phyloP scores from a whole-genome alignment of 2,113 vertebrate genomes.

The Rhagologus leucostigma region DNA sequence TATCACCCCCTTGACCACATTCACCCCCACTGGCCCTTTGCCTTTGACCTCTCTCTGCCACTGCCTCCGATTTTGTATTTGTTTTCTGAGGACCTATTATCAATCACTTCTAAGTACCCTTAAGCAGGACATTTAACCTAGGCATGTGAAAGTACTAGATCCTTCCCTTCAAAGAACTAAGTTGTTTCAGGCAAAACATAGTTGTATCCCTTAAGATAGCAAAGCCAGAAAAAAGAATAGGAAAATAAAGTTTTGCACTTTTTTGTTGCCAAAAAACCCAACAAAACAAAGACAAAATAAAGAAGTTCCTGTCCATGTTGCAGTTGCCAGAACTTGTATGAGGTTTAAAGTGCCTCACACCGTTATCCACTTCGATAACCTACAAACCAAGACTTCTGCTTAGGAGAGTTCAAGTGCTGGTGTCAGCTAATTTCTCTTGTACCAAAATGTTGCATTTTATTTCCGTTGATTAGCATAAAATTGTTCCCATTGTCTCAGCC shows the following conservation, averaged over 20 bases:
- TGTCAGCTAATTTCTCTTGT: conserved; percentile 63
- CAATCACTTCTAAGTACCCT: conserved; percentile 47
- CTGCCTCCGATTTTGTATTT: conserved; percentile 44
- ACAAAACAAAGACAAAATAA: not conserved
- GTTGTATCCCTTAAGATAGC: not conserved
- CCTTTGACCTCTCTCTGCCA: conserved; percentile 58
- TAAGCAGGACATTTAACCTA: not conserved
- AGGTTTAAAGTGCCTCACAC: not conserved
- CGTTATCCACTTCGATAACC: not conserved
- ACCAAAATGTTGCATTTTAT: conserved; percentile 76
- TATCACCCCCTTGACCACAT: not conserved
- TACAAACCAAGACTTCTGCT: not conserved
- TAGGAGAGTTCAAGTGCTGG: not conserved
- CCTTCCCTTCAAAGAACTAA: not conserved
- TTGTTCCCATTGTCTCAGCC: conserved; percentile 85
- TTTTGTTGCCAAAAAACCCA: not conserved
- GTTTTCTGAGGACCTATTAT: conserved; percentile 43
- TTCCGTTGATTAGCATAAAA: conserved; percentile 93
- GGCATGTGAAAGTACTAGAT: not conserved
- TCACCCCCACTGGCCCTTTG: conserved; percentile 40
- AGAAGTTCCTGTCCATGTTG: not conserved
- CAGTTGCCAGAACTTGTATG: not conserved
- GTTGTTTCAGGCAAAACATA: not conserved
- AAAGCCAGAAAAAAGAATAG: not conserved
- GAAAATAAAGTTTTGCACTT: not conserved